A percentile compares a stretch with the other conserved stretches of the same genome.
phyloP scores from a whole-genome alignment of 2,113 vertebrate genomes.

The Apteryx mantelli region DNA sequence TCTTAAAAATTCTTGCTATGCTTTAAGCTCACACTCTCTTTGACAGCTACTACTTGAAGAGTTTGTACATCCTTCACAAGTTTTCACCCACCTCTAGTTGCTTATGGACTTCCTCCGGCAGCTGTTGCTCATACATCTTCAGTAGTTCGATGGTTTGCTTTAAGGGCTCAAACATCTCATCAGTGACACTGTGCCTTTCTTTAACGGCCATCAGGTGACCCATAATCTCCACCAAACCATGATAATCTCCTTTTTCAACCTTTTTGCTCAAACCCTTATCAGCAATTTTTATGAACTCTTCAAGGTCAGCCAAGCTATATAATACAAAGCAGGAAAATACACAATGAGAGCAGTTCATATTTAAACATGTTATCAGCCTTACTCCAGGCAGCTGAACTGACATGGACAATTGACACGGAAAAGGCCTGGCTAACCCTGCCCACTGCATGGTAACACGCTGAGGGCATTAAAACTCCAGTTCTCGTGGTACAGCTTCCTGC shows the following conservation, averaged over 20 bases:
- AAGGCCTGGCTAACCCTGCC: background rate
- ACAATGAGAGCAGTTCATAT: background rate
- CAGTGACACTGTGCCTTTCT: conserved; percentile 83
- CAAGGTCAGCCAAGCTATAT: conserved; percentile 87
- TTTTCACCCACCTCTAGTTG: conserved; percentile 86
- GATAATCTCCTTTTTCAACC: conserved; percentile 85
- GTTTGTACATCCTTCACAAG: background rate
- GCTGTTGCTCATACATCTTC: conserved; percentile 87
- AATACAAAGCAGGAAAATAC: background rate
- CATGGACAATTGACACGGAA: background rate
- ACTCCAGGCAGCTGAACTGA: background rate
- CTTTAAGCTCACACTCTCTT: background rate
- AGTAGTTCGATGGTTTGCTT: conserved; percentile 89
- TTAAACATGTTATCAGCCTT: background rate
- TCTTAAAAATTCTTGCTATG: background rate
- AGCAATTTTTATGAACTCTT: conserved; percentile 79
- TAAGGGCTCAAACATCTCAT: conserved; percentile 93
- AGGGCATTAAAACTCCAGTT: background rate
- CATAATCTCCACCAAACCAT: conserved; percentile 86
- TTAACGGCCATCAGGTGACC: conserved; percentile 90
- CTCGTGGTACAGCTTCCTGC: background rate
- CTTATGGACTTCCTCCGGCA: conserved; percentile 85
- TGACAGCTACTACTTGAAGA: background rate
- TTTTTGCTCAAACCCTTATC: conserved; percentile 80
- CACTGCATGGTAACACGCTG: background rate